Evolutionary conservation across 2,113 vertebrate species (phyloP).

Genomic region (Notiomystis cincta): DNA sequence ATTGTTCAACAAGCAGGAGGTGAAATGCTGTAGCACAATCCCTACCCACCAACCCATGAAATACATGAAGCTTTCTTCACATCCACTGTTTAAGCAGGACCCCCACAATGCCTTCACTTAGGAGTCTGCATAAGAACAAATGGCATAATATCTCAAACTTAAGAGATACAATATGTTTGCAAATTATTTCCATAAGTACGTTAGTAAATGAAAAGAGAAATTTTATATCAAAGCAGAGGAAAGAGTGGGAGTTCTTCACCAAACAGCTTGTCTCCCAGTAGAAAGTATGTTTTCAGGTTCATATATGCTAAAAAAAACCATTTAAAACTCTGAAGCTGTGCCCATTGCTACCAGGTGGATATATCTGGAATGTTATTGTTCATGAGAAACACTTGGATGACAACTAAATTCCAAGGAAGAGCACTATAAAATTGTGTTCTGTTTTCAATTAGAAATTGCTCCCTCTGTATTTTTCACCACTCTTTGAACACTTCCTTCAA

Average conservation of each 20-base stretch:
- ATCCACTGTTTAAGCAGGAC: conserved; percentile 22
- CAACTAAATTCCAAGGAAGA: conserved; percentile 9
- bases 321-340: background rate
- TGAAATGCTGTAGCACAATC: background rate
- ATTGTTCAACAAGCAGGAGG: background rate
- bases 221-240: conserved; percentile 46
- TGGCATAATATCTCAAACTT: conserved; percentile 24
- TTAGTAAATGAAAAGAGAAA: background rate
- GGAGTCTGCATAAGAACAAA: conserved; percentile 15
- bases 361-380: background rate
- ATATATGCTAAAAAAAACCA: background rate
- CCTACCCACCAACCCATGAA: background rate
- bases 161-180: conserved; percentile 47
- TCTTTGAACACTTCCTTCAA: background rate
- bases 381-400: background rate
- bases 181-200: conserved; percentile 59
- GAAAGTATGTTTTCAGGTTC: conserved; percentile 29
- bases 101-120: conserved; percentile 31
- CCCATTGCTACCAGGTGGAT: background rate
- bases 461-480: background rate
- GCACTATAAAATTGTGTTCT: background rate
- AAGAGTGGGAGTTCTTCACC: conserved; percentile 41
- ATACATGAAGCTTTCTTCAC: conserved; percentile 28
- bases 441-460: conserved; percentile 14
- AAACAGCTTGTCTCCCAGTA: conserved; percentile 21